These are phyloP conservation scores for Epirrhoe alternata DNA, from an alignment of 2,888 invertebrate species.

Conservation along the genomic window DNA sequence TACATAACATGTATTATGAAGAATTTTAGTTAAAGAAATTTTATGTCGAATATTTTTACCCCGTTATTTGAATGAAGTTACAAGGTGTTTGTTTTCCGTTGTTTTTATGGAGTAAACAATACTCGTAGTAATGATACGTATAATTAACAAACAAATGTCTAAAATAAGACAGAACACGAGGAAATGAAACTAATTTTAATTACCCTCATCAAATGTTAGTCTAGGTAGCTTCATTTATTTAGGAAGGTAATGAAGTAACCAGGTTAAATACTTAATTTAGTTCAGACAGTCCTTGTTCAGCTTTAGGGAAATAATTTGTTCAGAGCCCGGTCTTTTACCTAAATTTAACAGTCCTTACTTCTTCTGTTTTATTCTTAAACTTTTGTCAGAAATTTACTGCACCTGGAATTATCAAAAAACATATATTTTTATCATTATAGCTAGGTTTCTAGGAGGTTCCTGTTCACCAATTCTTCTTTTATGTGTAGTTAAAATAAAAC, in stretches of 20 bases:
- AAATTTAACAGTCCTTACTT: slow-evolving; percentile 9
- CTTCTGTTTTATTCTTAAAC: background rate
- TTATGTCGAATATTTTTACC: background rate
- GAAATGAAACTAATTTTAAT: slow-evolving; percentile 44
- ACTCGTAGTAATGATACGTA: slow-evolving; percentile 2
- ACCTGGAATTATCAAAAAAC: too few species aligned
- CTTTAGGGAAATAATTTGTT: slow-evolving; percentile 47
- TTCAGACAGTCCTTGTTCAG: slow-evolving; percentile 30
- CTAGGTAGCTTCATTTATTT: slow-evolving; percentile 52
- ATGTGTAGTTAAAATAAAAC: too few species aligned
- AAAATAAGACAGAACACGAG: slow-evolving; percentile 25
- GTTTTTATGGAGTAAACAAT: slow-evolving; percentile 1
- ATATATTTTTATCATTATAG: too few species aligned
- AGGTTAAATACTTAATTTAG: slow-evolving; percentile 40
- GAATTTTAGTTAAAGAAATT: background rate
- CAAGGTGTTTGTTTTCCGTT: too few species aligned
- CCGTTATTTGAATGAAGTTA: background rate
- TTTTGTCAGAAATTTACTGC: too few species aligned
- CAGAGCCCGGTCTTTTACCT: slow-evolving; percentile 15
- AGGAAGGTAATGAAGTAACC: slow-evolving; percentile 51
- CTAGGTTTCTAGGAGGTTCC: too few species aligned
- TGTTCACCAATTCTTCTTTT: too few species aligned
- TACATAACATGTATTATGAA: background rate
- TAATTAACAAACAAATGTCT: slow-evolving; percentile 17
- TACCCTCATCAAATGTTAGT: slow-evolving; percentile 53